Conservation (phyloP, 2,888 invertebrate genomes). For the Tineola bisselliella region DNA sequence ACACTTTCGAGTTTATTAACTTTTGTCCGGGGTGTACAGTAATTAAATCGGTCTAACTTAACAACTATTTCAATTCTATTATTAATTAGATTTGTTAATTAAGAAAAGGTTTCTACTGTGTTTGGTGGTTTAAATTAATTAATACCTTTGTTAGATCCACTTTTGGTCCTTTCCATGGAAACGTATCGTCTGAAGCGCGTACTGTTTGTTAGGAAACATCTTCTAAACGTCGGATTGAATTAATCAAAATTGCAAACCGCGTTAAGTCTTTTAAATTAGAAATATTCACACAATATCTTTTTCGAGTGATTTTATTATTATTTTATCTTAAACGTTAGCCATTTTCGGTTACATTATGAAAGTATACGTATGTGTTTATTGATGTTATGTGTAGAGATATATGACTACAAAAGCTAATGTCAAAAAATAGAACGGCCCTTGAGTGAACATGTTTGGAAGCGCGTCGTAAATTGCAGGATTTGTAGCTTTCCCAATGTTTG, state of each 20-base stretch:
- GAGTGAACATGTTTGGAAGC: background rate
- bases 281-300: too few species aligned
- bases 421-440: background rate
- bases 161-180: too few species aligned
- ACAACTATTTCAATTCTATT: background rate
- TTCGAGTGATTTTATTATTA: too few species aligned
- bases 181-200: too few species aligned
- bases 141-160: background rate
- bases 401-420: background rate
- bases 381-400: too few species aligned
- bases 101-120: background rate
- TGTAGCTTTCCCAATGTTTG: background rate
- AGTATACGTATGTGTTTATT: too few species aligned
- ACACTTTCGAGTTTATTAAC: background rate
- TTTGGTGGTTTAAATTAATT: background rate
- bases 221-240: too few species aligned
- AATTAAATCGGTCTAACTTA: background rate
- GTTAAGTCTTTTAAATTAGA: too few species aligned
- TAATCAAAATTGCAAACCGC: too few species aligned
- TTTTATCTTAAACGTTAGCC: too few species aligned
- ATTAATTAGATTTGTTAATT: background rate
- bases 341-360: too few species aligned
- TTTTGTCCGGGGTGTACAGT: background rate
- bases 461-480: background rate
- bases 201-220: too few species aligned